Evolutionary conservation across 2,888 invertebrate species (phyloP).

Genomic region (Protophormia terraenovae): DNA sequence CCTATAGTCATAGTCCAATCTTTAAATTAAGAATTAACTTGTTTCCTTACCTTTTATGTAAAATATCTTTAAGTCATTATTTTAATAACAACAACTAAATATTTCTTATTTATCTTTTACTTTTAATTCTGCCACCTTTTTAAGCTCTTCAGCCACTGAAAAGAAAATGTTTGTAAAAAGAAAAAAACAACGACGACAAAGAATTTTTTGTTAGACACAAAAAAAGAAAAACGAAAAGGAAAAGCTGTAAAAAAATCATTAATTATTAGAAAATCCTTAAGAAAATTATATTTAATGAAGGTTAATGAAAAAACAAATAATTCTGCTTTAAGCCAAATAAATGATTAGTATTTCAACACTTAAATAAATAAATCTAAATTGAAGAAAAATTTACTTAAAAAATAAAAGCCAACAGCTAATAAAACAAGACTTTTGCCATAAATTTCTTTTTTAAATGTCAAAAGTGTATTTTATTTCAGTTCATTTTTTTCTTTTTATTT

Average conservation of each 20-base stretch:
- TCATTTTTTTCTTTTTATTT: too few species aligned
- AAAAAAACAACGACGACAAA: background rate
- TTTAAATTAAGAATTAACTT: too few species aligned
- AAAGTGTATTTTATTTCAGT: background rate
- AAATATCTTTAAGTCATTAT: too few species aligned
- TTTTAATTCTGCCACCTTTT: background rate
- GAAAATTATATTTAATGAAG: background rate
- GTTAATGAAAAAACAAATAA: background rate
- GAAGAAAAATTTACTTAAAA: background rate
- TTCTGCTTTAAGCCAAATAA: background rate
- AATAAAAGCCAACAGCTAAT: constrained; percentile 25
- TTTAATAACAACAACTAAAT: too few species aligned
- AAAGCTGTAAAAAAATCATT: background rate
- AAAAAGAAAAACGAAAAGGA: background rate
- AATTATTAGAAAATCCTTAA: background rate
- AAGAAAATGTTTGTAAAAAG: background rate
- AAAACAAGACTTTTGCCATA: constrained; percentile 46
- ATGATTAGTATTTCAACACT: background rate
- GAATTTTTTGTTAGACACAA: background rate
- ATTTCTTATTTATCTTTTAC: too few species aligned
- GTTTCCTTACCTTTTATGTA: too few species aligned
- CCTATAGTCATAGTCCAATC: too few species aligned
- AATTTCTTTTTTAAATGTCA: constrained; percentile 61
- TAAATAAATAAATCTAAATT: background rate
- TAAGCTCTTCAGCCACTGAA: background rate